Conservation (phyloP, 1,140 invertebrate species). For the Caenorhabditis tropicalis region DNA sequence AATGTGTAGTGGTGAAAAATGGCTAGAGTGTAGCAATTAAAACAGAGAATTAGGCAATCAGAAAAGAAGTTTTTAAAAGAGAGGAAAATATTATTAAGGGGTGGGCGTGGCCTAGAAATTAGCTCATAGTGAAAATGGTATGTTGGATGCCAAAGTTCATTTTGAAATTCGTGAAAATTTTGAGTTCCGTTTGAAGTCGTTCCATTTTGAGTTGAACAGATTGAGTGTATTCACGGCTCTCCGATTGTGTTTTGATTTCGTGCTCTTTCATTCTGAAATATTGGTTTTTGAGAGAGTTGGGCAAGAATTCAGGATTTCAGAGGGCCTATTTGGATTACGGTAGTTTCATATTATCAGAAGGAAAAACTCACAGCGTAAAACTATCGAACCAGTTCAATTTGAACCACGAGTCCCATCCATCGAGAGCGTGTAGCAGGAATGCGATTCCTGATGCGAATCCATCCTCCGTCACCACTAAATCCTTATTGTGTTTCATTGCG, state of each 20-base stretch:
- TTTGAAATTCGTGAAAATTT: background rate
- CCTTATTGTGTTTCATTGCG: background rate
- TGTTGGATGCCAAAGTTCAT: conserved; percentile 14
- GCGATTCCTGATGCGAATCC: background rate
- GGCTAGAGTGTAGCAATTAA: conserved; percentile 30
- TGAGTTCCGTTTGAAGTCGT: background rate
- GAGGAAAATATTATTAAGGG: background rate
- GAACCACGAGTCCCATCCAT: background rate
- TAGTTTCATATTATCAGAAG: too few species aligned
- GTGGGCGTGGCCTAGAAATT: too few species aligned
- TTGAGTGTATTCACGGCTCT: background rate
- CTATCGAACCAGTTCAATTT: conserved; percentile 13
- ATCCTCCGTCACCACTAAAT: background rate
- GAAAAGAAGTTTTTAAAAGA: too few species aligned
- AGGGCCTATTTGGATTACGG: too few species aligned
- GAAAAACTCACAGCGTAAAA: background rate
- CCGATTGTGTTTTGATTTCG: background rate
- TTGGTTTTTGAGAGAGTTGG: too few species aligned
- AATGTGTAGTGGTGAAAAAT: background rate
- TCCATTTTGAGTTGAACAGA: background rate
- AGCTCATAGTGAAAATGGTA: conserved; percentile 6
- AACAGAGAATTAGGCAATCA: too few species aligned
- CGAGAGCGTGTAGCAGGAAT: background rate
- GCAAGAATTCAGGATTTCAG: too few species aligned
- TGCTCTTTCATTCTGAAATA: background rate